Percentiles rank a stretch among this genome's conserved stretches.
Evolutionary conservation across 2,113 vertebrate species (phyloP).

Genomic region (Dasyornis broadbenti): DNA sequence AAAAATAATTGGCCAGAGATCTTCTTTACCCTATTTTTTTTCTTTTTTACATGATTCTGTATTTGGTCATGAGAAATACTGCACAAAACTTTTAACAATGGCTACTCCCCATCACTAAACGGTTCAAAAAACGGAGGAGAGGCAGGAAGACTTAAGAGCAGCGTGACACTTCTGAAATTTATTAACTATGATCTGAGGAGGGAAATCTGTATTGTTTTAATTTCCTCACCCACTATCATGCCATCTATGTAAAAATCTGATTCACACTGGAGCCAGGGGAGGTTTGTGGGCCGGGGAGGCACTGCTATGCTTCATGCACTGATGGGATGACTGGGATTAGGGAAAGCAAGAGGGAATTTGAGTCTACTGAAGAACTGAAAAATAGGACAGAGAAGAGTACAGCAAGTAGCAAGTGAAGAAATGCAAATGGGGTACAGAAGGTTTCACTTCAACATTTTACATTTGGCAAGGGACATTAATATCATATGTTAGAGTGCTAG

Average conservation of each 20-base stretch:
- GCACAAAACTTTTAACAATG: not conserved
- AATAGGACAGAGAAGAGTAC: not conserved
- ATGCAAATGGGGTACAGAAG: not conserved
- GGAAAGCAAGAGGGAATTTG: not conserved
- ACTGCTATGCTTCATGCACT: not conserved
- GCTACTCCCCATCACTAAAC: not conserved
- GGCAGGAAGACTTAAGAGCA: not conserved
- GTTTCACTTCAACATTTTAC: not conserved
- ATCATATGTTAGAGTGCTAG: not conserved
- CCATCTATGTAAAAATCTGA: not conserved
- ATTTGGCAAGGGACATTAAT: not conserved
- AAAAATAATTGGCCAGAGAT: conserved; percentile 80
- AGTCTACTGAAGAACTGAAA: not conserved
- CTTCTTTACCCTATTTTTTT: conserved; percentile 10
- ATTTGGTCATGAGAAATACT: conserved; percentile 42
- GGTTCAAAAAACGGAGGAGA: not conserved
- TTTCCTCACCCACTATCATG: not conserved
- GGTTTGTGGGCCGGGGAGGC: not conserved
- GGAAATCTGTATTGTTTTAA: not conserved
- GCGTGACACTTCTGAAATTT: not conserved
- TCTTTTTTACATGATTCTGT: conserved; percentile 15
- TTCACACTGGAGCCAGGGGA: not conserved
- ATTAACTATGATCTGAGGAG: not conserved
- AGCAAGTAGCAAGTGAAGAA: not conserved
- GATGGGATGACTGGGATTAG: not conserved